These are phyloP conservation scores for Bemisia tabaci DNA, from an alignment of 1,140 invertebrate species.

Conservation along the genomic window DNA sequence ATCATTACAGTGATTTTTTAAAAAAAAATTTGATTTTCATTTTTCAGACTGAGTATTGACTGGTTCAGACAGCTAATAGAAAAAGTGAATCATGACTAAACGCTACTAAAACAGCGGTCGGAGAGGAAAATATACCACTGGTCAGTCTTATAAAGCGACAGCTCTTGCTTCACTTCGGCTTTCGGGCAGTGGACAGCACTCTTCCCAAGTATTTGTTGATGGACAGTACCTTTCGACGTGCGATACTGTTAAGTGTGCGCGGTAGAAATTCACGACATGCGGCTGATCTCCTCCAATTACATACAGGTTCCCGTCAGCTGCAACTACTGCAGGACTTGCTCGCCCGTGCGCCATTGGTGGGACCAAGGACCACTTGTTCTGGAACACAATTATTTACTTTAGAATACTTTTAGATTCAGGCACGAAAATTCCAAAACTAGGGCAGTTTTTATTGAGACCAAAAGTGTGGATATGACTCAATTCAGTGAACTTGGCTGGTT, in stretches of 20 bases:
- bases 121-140: too few species aligned
- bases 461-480: neutral
- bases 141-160: conserved; percentile 35
- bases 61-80: too few species aligned
- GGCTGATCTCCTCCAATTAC: conserved; percentile 68
- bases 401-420: too few species aligned
- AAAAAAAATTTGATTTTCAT: too few species aligned
- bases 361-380: conserved; percentile 68
- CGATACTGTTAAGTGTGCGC: conserved; percentile 63
- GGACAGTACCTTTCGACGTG: conserved; percentile 73
- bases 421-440: too few species aligned
- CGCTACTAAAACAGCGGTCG: too few species aligned
- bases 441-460: conserved; percentile 7
- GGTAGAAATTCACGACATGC: conserved; percentile 63
- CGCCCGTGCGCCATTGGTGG: conserved; percentile 56
- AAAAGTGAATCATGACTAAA: too few species aligned
- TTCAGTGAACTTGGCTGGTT: too few species aligned
- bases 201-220: conserved; percentile 56
- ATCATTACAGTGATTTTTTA: too few species aligned
- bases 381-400: conserved; percentile 21
- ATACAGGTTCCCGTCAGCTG: conserved; percentile 65
- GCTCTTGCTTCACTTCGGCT: conserved; percentile 75
- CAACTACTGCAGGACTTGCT: conserved; percentile 70
- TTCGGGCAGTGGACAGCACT: conserved; percentile 58
- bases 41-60: too few species aligned